Evolutionary conservation across 2,113 vertebrate genomes (phyloP).

Genomic region (Hippopotamus amphibius): DNA sequence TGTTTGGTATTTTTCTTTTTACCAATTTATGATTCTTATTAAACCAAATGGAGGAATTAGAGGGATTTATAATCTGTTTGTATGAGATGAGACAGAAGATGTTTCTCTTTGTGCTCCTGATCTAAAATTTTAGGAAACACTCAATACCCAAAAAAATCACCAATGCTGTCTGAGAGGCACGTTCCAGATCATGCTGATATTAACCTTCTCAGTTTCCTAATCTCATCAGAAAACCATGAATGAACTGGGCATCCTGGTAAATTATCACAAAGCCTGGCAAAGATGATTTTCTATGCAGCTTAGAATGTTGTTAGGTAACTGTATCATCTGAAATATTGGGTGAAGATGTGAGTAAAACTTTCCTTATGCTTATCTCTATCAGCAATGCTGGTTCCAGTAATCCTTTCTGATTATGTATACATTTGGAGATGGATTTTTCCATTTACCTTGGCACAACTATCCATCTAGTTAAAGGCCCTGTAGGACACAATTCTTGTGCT

Average conservation of each 20-base stretch:
- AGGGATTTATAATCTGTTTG: neutral
- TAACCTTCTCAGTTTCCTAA: neutral
- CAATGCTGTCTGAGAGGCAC: neutral
- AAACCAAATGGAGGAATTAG: neutral
- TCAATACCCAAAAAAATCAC: neutral
- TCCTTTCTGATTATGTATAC: neutral
- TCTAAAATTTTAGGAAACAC: neutral
- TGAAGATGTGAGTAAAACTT: neutral
- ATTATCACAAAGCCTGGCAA: neutral
- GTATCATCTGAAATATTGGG: neutral
- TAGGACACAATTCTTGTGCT: neutral
- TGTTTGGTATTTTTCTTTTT: neutral
- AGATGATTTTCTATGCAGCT: neutral
- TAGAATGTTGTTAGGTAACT: neutral
- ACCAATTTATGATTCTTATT: neutral
- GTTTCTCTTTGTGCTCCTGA: neutral
- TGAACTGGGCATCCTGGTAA: too few species aligned
- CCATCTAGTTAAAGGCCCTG: neutral
- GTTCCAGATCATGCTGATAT: neutral
- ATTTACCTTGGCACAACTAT: neutral
- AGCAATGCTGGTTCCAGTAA: neutral
- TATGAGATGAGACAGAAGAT: neutral
- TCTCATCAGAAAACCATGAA: neutral
- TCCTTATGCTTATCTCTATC: neutral
- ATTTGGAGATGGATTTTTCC: conserved; percentile 35